Evolutionary conservation across 2,797 vertebrate species (phyloP).

Genomic region (Spinibarbus caldwelli): DNA sequence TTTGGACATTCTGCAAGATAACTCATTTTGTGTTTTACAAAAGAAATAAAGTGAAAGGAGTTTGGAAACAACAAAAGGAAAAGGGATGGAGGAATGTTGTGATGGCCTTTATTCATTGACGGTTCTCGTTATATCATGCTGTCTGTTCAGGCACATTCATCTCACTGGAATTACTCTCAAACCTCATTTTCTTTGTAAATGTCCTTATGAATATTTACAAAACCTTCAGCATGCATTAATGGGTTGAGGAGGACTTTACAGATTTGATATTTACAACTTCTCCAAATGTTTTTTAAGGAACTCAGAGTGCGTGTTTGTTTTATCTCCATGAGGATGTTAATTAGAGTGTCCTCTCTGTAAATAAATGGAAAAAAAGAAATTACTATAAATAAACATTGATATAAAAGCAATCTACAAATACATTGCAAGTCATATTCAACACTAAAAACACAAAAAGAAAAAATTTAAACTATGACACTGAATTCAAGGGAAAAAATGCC

Average conservation of each 20-base stretch:
- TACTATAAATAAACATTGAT: not conserved
- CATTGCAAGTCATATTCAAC: not conserved
- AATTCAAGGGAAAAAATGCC: not conserved
- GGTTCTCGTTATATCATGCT: no score
- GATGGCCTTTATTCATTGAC: no score
- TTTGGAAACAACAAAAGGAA: not conserved
- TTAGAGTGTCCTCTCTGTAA: not conserved
- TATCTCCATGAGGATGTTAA: not conserved
- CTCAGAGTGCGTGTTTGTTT: not conserved
- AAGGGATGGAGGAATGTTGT: no score
- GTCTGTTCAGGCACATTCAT: not conserved
- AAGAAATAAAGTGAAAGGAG: not conserved
- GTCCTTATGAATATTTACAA: slow-evolving; percentile 56
- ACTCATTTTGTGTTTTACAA: not conserved
- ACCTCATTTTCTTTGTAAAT: slow-evolving; percentile 57
- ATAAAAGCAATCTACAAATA: not conserved
- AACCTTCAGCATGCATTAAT: slow-evolving; percentile 55
- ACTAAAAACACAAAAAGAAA: not conserved
- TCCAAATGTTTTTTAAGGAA: slow-evolving; percentile 3
- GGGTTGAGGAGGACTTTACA: slow-evolving; percentile 66
- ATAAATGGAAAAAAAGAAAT: not conserved
- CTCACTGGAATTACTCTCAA: slow-evolving; percentile 19
- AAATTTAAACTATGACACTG: not conserved
- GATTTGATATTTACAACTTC: slow-evolving; percentile 46
- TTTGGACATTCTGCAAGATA: not conserved